These are phyloP conservation scores for Prionace glauca DNA, from an alignment of 2,797 vertebrate species.

Conservation along the genomic window DNA sequence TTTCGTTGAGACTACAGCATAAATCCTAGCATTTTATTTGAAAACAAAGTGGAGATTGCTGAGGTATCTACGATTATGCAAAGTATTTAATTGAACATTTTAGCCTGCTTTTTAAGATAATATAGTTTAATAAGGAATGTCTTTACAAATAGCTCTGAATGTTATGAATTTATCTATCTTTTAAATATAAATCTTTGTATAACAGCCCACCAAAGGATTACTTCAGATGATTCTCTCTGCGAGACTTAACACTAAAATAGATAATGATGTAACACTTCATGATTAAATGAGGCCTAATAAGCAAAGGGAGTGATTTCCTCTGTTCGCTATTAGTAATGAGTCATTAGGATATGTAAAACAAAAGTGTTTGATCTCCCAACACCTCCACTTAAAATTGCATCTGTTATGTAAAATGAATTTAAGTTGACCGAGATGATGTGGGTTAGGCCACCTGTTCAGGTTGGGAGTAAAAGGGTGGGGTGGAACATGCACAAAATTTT, in stretches of 20 bases:
- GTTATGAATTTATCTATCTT: background rate
- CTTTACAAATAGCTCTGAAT: background rate
- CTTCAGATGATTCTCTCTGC: background rate
- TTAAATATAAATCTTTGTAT: background rate
- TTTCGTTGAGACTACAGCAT: background rate
- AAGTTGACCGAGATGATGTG: background rate
- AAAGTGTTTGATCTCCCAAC: background rate
- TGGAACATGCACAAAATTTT: background rate
- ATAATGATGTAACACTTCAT: background rate
- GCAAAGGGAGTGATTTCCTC: background rate
- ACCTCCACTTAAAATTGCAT: background rate
- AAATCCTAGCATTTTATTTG: background rate
- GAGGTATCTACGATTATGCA: background rate
- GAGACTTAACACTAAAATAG: background rate
- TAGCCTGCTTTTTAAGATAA: background rate
- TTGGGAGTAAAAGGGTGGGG: too few relatives aligned
- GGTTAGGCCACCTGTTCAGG: background rate
- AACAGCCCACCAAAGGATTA: background rate
- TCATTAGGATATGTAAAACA: background rate
- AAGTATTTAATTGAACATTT: background rate
- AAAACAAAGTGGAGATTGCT: background rate
- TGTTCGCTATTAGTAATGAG: background rate
- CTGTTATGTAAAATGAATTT: background rate
- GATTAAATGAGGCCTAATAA: background rate
- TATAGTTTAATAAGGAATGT: background rate